Evolutionary conservation across 2,113 vertebrate species (phyloP), one percentile per base, ranked within the genome.

Genomic region (Ploceus nigricollis): DNA sequence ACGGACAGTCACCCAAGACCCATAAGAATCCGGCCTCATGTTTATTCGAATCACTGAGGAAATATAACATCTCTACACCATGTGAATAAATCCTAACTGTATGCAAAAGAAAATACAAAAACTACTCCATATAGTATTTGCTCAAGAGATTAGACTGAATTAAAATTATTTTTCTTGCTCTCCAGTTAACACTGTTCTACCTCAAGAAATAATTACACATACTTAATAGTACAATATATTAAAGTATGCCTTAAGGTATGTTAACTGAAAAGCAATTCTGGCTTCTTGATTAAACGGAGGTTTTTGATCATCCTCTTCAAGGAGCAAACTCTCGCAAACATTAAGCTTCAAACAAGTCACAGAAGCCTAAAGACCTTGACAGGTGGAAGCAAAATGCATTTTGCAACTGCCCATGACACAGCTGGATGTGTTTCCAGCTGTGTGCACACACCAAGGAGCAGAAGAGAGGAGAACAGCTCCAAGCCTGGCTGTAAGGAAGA

Each of bases 131-230:
- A 24, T 19, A 57, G 40, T 91, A 47, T 95, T 97, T 89, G 40
- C 64, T 95, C 44, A 96, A 93, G 82, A 92, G 73, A 92, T 96
- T 25, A 87, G 61, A 72, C n/a, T 16, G 44, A 82, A 93, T 95
- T 92, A 53, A 89, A 89, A 96, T 64, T 1, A 85, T 88, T 73
- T 66, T 83, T 58, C 11, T 70, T 90, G 31, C 57, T 75, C 53
- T 91, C 39, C 50, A 84, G 42, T 90, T 71, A 91, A 78, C 86
- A 65, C 45, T 70, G 7, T 22, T 47, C 40, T 94, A 69, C 53
- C 71, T 81, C 27, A 81, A 84, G 83, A 87, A 93, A 93, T 91
- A 96, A 94, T 94, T 94, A 76, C 58, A 72, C 51, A 79, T 48
- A 73, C 44, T 89, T 94, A 76, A 88, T 66, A 58, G 45, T 91